Conservation (phyloP, 2,888 invertebrate species). For the Phengaris arion region DNA sequence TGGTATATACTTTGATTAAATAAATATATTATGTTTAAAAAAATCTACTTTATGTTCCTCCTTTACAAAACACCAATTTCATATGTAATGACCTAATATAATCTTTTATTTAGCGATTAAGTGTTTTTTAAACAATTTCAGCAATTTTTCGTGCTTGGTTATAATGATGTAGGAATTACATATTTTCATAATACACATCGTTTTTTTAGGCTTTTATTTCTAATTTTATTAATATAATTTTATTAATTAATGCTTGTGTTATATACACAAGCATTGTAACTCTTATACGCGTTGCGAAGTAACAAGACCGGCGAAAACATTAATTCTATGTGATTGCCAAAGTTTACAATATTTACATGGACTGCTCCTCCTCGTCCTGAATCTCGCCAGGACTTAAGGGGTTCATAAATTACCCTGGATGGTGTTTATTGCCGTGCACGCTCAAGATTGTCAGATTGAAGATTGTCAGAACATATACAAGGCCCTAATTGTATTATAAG, state of each 20-base stretch:
- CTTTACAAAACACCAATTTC: too few relatives aligned
- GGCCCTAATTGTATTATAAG: neutral
- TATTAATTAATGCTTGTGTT: too few relatives aligned
- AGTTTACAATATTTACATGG: conserved; percentile 1
- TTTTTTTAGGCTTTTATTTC: too few relatives aligned
- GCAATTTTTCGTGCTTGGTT: too few relatives aligned
- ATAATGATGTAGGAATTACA: too few relatives aligned
- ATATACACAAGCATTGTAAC: neutral
- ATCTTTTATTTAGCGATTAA: neutral
- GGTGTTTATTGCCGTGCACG: conserved; percentile 1
- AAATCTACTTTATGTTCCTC: too few relatives aligned
- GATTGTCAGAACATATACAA: conserved; percentile 7
- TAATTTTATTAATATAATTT: too few relatives aligned
- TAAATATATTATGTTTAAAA: too few relatives aligned
- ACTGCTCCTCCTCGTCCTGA: neutral
- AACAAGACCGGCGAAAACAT: neutral
- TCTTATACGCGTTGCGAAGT: neutral
- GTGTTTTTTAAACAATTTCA: too few relatives aligned
- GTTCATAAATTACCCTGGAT: conserved; percentile 7
- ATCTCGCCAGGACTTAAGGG: neutral
- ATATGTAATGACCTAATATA: too few relatives aligned
- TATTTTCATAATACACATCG: too few relatives aligned
- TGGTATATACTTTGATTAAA: too few relatives aligned
- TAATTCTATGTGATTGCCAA: neutral
- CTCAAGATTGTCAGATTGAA: neutral